Base-by-base conservation (phyloP, 2,113 vertebrate genomes). In the Capra hircus region DNA sequence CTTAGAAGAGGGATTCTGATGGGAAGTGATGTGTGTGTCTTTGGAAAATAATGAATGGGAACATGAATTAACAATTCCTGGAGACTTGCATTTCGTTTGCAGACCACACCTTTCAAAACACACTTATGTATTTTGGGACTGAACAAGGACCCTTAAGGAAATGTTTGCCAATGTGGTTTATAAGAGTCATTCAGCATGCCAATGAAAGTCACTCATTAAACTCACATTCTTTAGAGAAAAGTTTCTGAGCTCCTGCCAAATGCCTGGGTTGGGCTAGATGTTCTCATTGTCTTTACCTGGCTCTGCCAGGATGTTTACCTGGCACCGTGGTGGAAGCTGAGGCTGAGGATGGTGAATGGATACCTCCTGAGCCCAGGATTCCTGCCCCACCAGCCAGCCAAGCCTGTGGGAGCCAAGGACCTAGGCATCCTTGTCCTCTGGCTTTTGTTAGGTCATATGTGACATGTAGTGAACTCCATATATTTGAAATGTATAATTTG, bases 101-200 rank as follows among this genome's bases (percentile, higher is more conserved):
- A 96, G 94, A 94, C 52, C 77, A 81, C 28, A 87, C 55, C 88
- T 95, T 95, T 92, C 62, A 33, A 95, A 97, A 78, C 85, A 95
- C 4, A 12, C 55, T 74, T 21, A 17, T 17, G 4, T 55, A 14
- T 93, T 97, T 93, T 5, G n/a, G 93, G 90, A 71, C 87, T 84
- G 40, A 80, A 90, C 90, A 43, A 59, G 57, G 95, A 92, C 71
- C 86, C 85, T 40, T 64, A 33, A 43, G 74, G 92, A 97, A 97
- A 88, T 53, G 88, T 86, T 53, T 86, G 90, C 96, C 67, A 3
- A n/a, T 64, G 94, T 59, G 80, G 92, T 92, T 97, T 95, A 77
- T 64, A 94, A 81, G 84, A 96, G 60, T 94, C 52, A 5, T 48
- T 90, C 64, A 1, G 62, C 11, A 2, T 50, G 91, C 81, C 64